Percentiles rank a stretch among this genome's conserved stretches.
Conservation (phyloP, 2,797 vertebrate genomes). For the Silurus lanzhouensis region DNA sequence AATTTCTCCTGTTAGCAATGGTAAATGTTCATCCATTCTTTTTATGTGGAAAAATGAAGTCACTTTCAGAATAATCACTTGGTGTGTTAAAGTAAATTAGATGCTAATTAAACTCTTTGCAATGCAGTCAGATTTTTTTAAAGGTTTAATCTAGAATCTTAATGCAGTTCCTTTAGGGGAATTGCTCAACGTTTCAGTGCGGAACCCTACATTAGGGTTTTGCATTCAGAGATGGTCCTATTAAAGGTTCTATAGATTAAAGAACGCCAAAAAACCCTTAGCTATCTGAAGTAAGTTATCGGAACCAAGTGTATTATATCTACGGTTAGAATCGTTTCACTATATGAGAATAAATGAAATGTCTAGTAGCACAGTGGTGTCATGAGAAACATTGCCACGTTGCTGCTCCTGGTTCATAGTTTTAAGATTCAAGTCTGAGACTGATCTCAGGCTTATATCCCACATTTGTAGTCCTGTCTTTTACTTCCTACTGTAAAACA, state of each 20-base stretch:
- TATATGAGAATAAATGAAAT: background rate
- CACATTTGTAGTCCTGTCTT: background rate
- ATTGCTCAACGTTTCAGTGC: background rate
- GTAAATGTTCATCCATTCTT: background rate
- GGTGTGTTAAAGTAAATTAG: conserved; percentile 9
- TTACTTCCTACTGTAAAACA: background rate
- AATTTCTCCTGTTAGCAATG: background rate
- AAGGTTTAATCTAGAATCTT: background rate
- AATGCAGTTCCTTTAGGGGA: background rate
- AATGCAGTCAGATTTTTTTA: background rate
- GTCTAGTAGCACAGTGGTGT: background rate
- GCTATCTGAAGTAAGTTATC: background rate
- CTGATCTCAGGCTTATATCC: background rate
- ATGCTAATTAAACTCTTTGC: background rate
- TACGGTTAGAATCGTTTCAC: background rate
- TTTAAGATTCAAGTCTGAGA: background rate
- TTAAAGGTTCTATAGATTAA: background rate
- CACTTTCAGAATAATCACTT: conserved; percentile 8
- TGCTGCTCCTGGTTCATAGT: background rate
- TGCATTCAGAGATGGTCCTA: background rate
- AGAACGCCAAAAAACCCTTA: background rate
- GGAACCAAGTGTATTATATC: background rate
- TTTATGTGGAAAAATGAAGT: background rate
- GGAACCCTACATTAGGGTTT: background rate
- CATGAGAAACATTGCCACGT: background rate